phyloP scores from a whole-genome alignment of 2,113 vertebrate genomes.

The Stictonetta naevosa region DNA sequence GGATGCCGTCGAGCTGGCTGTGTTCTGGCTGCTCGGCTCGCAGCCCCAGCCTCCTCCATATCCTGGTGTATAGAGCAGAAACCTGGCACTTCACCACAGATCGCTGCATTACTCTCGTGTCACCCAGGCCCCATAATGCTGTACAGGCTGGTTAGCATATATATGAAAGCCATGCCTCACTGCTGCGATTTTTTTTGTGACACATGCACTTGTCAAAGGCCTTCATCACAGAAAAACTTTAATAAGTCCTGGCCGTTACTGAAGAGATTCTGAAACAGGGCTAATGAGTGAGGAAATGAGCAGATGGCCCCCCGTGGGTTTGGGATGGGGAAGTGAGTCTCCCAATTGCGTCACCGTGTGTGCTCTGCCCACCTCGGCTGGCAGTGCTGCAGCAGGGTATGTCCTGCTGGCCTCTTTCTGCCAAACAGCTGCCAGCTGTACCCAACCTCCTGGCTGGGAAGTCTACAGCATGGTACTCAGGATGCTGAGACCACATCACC shows the following conservation, averaged over 20 bases:
- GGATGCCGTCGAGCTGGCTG: background rate
- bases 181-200: background rate
- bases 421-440: background rate
- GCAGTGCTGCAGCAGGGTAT: background rate
- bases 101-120: constrained; percentile 30
- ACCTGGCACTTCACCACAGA: background rate
- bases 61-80: background rate
- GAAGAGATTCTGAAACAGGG: background rate
- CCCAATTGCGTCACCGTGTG: background rate
- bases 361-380: background rate
- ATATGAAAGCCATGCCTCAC: constrained; percentile 63
- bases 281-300: background rate
- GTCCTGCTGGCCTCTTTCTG: background rate
- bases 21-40: background rate
- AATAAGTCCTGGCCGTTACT: background rate
- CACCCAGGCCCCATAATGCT: background rate
- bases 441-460: background rate
- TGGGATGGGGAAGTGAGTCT: background rate
- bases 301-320: background rate
- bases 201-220: constrained; percentile 20
- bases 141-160: constrained; percentile 48
- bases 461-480: background rate
- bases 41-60: rapidly evolving
- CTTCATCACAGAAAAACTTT: background rate
- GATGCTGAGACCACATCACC: background rate